Evolutionary conservation across 1,140 invertebrate genomes (phyloP), one percentile per base, ranked within the genome.

Genomic region (Pissodes strobi): DNA sequence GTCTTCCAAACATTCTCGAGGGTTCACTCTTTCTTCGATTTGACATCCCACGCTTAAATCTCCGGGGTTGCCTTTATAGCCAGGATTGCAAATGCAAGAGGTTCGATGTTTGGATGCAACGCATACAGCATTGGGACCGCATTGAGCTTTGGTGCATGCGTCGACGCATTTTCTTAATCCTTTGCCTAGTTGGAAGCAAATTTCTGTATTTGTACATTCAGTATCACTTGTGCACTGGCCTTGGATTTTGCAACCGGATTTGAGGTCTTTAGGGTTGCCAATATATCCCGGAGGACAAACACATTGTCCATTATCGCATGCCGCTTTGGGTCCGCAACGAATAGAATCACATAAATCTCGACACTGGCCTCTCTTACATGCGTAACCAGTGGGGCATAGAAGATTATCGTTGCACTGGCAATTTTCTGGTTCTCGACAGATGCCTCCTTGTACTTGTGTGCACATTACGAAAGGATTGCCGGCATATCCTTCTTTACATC

Each of bases 41-140:
- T 90, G 88, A 71, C 92, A 94, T 2, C 92, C 91, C 6, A 85
- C 79, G 34, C 84, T 80, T 12, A 92, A 79, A 77, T 94, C 89
- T 67, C 84, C 87, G 0, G 93, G 90, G 77, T 92, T 90, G 8
- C 92, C 93, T 15, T 82, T 78, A 73, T 88, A 93, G 0, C 89
- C 90, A 60, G 92, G 87, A 18, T 87, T 79, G 76, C 93, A 96
- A 39, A 94, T 85, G 75, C 93, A 96, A 8, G 89, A 86, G 1
- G 92, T 91, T 37, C 88, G 83, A 76, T 94, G 92, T 72, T 90
- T 88, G 56, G 91, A 85, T 17, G 89, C 86, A 0, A 94, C 83
- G 73, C 93, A 96, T 0, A 94, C 77, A 2, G 93, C 92, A 77
- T 95, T 95, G 0, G 93, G 92, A 10, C 93, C 93, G 76, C 93